phyloP scores from a whole-genome alignment of 92 coral and sea anemone species.

The Nematostella vectensis region DNA sequence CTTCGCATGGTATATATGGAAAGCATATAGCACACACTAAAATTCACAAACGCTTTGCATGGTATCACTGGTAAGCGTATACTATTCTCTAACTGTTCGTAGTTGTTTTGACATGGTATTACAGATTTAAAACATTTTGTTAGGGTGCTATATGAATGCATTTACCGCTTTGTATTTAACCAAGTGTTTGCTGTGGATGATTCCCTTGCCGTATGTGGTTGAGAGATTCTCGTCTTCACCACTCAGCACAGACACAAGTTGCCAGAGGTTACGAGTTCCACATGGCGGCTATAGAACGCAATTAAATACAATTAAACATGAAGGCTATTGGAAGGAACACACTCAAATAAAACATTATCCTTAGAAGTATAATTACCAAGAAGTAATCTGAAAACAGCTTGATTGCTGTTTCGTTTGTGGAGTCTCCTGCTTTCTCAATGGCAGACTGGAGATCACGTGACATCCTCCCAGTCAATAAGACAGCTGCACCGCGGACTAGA shows the following conservation, averaged over 20 bases:
- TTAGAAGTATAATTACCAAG: conserved; percentile 30
- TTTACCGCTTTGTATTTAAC: conserved; percentile 84
- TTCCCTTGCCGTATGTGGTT: conserved; percentile 71
- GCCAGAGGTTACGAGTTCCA: conserved; percentile 91
- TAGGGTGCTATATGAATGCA: too few relatives aligned
- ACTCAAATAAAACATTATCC: background rate
- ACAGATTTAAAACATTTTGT: too few relatives aligned
- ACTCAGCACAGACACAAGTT: conserved; percentile 64
- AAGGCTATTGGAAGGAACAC: too few relatives aligned
- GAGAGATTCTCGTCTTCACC: conserved; percentile 59
- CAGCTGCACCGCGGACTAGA: conserved; percentile 36
- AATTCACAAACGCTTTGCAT: too few relatives aligned
- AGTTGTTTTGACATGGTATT: too few relatives aligned
- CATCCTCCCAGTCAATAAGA: conserved; percentile 53
- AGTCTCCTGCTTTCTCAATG: conserved; percentile 35
- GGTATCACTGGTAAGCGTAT: too few relatives aligned
- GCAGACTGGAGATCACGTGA: conserved; percentile 58
- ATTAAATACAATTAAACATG: too few relatives aligned
- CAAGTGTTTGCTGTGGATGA: conserved; percentile 82
- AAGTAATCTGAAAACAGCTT: conserved; percentile 65
- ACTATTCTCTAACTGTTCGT: too few relatives aligned
- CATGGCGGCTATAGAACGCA: conserved; percentile 79
- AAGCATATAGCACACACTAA: too few relatives aligned
- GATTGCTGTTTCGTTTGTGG: conserved; percentile 34
- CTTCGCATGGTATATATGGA: too few relatives aligned